These are phyloP conservation scores for Lutjanus erythropterus DNA, from an alignment of 2,113 vertebrate species.

Conservation along the genomic window DNA sequence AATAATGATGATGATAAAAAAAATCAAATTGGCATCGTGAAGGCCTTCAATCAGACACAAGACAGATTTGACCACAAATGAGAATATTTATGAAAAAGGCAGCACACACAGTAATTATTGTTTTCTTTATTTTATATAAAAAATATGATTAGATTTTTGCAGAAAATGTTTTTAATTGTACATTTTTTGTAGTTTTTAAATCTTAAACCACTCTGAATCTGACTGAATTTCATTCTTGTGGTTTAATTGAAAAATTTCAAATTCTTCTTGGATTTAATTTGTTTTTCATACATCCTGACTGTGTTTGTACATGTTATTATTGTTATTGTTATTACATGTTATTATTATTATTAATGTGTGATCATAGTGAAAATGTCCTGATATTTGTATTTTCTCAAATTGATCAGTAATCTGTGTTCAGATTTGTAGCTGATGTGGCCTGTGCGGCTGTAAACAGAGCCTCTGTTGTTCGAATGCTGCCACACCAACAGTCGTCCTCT, in stretches of 20 bases:
- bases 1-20: too few relatives aligned
- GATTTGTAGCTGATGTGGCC: background rate
- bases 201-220: background rate
- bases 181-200: background rate
- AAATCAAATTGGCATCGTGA: background rate
- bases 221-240: background rate
- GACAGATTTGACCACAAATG: background rate
- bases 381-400: background rate
- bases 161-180: background rate
- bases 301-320: background rate
- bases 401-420: background rate
- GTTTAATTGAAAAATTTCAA: background rate
- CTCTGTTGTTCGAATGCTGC: slow-evolving; percentile 39
- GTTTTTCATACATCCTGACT: background rate
- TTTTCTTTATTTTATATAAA: background rate
- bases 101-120: background rate
- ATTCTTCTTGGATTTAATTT: background rate
- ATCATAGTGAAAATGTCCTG: background rate
- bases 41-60: background rate
- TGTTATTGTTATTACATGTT: background rate
- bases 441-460: slow-evolving; percentile 43
- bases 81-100: background rate
- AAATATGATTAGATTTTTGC: background rate
- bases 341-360: background rate
- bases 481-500: slow-evolving; percentile 40